Evolutionary conservation across 2,888 invertebrate genomes (phyloP).

Genomic region (Taenaris catops): DNA sequence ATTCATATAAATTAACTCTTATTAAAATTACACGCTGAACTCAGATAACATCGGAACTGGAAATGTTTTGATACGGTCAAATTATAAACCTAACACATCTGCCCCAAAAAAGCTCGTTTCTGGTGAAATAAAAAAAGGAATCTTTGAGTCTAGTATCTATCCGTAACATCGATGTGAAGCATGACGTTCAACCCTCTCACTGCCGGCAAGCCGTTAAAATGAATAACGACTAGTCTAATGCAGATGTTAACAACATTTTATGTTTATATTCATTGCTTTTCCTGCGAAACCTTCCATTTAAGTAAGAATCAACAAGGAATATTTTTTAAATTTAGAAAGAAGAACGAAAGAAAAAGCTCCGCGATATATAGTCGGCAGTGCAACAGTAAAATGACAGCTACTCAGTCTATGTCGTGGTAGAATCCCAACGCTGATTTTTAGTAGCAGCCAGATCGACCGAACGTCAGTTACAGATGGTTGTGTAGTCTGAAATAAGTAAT

Average conservation of each 20-base stretch:
- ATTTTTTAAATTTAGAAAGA: too few relatives aligned
- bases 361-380: too few relatives aligned
- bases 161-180: constrained; percentile 56
- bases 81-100: constrained; percentile 66
- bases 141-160: constrained; percentile 49
- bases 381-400: too few relatives aligned
- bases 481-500: too few relatives aligned
- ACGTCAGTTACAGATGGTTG: too few relatives aligned
- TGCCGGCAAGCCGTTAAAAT: constrained; percentile 72
- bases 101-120: constrained; percentile 49
- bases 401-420: too few relatives aligned
- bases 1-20: constrained; percentile 16
- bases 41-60: constrained; percentile 31
- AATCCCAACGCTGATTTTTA: too few relatives aligned
- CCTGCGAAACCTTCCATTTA: too few relatives aligned
- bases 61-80: constrained; percentile 76
- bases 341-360: too few relatives aligned
- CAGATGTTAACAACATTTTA: constrained; percentile 43
- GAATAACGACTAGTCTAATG: constrained; percentile 51
- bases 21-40: constrained; percentile 17
- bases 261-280: too few relatives aligned
- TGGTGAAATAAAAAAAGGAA: constrained; percentile 7
- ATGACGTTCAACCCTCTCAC: constrained; percentile 67
- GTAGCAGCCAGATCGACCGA: too few relatives aligned
- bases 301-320: too few relatives aligned